These are phyloP conservation scores for Sceloporus undulatus DNA, from an alignment of 2,113 vertebrate species.

Conservation along the genomic window DNA sequence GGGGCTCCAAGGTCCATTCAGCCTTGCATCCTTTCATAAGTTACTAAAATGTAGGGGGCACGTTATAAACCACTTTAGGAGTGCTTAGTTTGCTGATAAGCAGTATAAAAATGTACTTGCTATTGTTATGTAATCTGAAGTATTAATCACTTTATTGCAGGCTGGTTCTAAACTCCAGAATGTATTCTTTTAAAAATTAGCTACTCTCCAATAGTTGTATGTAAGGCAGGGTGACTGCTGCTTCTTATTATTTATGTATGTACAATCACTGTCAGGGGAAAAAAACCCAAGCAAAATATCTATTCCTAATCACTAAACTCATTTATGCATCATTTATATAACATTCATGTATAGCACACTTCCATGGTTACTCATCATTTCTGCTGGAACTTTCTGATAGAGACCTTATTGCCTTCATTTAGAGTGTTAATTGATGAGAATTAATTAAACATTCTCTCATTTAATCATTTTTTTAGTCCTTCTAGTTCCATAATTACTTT, in stretches of 20 bases:
- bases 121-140: background rate
- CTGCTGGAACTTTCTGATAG: rapidly evolving
- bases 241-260: background rate
- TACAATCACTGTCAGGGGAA: conserved; percentile 12
- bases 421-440: conserved; percentile 50
- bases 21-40: too few relatives aligned
- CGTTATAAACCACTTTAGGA: too few relatives aligned
- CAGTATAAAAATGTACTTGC: too few relatives aligned
- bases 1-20: too few relatives aligned
- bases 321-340: background rate
- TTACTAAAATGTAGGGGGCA: too few relatives aligned
- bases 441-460: conserved; percentile 35
- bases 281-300: background rate
- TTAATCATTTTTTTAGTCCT: conserved; percentile 24
- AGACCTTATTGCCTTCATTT: conserved; percentile 22
- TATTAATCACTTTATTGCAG: background rate
- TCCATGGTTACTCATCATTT: conserved; percentile 17
- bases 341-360: background rate
- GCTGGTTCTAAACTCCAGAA: conserved; percentile 6
- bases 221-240: background rate
- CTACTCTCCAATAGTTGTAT: background rate
- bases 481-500: conserved; percentile 33
- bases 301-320: conserved; percentile 25
- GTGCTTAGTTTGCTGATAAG: too few relatives aligned
- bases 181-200: background rate